Conservation (phyloP, 2,888 invertebrate species). For the Sesia bembeciformis region DNA sequence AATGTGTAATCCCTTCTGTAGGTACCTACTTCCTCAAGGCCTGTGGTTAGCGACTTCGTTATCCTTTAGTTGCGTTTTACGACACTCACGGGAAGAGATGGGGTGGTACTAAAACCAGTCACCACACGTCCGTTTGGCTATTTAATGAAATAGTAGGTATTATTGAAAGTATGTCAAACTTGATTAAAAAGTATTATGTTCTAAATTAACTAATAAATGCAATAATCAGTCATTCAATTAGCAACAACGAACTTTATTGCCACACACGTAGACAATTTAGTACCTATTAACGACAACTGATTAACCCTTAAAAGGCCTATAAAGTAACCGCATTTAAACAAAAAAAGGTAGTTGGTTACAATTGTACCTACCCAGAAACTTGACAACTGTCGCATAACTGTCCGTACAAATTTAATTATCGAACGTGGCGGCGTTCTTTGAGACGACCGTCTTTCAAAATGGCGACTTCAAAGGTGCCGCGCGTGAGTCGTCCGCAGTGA, state of each 20-base stretch:
- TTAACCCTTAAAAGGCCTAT: conserved; percentile 29
- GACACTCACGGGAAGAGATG: too few species aligned
- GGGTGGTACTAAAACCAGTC: too few species aligned
- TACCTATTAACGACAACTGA: conserved; percentile 13
- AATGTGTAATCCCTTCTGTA: too few species aligned
- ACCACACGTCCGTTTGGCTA: too few species aligned
- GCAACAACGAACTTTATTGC: not conserved
- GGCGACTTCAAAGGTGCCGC: conserved; percentile 54
- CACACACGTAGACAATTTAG: not conserved
- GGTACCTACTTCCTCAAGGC: too few species aligned
- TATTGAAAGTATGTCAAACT: too few species aligned
- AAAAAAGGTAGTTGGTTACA: conserved; percentile 26
- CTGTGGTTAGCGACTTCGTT: too few species aligned
- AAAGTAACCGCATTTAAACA: conserved; percentile 19
- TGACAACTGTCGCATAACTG: conserved; percentile 66
- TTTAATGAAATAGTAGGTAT: too few species aligned
- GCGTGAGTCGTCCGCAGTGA: conserved; percentile 51
- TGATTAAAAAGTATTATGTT: too few species aligned
- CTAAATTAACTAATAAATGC: not conserved
- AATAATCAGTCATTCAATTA: not conserved
- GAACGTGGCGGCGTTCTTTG: conserved; percentile 51
- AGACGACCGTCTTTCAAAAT: conserved; percentile 31
- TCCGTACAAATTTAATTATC: conserved; percentile 65
- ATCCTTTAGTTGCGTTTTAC: too few species aligned
- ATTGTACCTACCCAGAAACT: conserved; percentile 38